Conservation (phyloP, 2,888 invertebrate species). For the Protonemura montana region DNA sequence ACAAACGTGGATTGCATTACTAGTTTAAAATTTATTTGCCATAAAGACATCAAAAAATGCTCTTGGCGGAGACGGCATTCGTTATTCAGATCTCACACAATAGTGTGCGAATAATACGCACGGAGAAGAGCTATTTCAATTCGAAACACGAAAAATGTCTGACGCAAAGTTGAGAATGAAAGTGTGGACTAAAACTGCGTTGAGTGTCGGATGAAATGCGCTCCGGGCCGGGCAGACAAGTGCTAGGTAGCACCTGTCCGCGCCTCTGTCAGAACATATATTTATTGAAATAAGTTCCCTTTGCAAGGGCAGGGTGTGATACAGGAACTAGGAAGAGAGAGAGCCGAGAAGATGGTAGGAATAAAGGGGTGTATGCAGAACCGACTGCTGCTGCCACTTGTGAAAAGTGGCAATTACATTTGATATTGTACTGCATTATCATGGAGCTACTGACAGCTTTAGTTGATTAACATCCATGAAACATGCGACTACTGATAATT, state of each 20-base stretch:
- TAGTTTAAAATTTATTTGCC: too few species aligned
- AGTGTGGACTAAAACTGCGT: too few species aligned
- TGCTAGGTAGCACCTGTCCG: background rate
- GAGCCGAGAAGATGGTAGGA: background rate
- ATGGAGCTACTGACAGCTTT: background rate
- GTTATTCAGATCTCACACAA: too few species aligned
- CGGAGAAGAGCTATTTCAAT: too few species aligned
- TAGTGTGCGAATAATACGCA: too few species aligned
- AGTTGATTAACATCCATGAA: background rate
- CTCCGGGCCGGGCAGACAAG: too few species aligned
- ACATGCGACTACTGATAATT: background rate
- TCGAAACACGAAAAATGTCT: too few species aligned
- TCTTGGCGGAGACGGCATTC: too few species aligned
- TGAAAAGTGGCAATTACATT: background rate
- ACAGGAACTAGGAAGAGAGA: background rate
- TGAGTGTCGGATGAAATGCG: too few species aligned
- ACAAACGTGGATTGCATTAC: too few species aligned
- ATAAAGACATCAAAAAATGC: too few species aligned
- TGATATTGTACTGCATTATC: background rate
- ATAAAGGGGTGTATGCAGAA: background rate
- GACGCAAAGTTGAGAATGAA: too few species aligned
- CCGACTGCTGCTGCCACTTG: background rate
- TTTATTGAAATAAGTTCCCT: conserved; percentile 18
- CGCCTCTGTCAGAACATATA: conserved; percentile 16
- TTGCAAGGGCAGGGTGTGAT: background rate